These are phyloP conservation scores for Pachyseris speciosa DNA, from an alignment of 64 coral and sea anemone species.

Conservation along the genomic window DNA sequence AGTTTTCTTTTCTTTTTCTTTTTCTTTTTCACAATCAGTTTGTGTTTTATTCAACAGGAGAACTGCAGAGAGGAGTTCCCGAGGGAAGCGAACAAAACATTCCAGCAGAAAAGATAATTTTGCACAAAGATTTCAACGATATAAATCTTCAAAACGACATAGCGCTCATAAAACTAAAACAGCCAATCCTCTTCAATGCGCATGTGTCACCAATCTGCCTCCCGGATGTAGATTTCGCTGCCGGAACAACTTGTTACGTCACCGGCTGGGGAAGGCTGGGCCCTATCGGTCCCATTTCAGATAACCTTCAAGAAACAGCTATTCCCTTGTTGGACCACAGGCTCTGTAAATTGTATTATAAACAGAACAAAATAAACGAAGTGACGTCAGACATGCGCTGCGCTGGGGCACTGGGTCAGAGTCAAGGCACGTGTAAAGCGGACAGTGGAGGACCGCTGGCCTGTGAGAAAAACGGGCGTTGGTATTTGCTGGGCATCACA, in stretches of 20 bases:
- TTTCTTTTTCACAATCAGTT: too few species aligned
- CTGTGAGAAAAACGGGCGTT: constrained; percentile 43
- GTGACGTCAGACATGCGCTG: constrained; percentile 63
- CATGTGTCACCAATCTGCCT: constrained; percentile 55
- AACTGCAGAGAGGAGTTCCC: background rate
- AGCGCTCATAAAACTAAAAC: constrained; percentile 50
- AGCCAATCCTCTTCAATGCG: constrained; percentile 40
- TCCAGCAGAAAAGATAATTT: constrained; percentile 41
- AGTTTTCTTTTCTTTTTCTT: background rate
- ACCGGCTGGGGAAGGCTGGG: constrained; percentile 49
- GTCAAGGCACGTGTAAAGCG: constrained; percentile 57
- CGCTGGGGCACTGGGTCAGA: constrained; percentile 35
- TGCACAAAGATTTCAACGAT: constrained; percentile 37
- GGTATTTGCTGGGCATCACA: constrained; percentile 59
- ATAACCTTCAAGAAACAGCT: constrained; percentile 54
- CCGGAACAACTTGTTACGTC: constrained; percentile 61
- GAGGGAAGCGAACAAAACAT: constrained; percentile 70
- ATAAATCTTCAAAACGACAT: constrained; percentile 52
- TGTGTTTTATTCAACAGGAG: too few species aligned
- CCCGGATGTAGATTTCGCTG: constrained; percentile 30
- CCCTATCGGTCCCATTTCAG: background rate
- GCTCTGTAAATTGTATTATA: constrained; percentile 18
- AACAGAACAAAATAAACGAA: background rate
- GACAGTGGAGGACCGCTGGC: constrained; percentile 69
- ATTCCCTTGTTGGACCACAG: constrained; percentile 28